Evolutionary conservation across 2,113 vertebrate species (phyloP).

Genomic region (Artemisiospiza belli): DNA sequence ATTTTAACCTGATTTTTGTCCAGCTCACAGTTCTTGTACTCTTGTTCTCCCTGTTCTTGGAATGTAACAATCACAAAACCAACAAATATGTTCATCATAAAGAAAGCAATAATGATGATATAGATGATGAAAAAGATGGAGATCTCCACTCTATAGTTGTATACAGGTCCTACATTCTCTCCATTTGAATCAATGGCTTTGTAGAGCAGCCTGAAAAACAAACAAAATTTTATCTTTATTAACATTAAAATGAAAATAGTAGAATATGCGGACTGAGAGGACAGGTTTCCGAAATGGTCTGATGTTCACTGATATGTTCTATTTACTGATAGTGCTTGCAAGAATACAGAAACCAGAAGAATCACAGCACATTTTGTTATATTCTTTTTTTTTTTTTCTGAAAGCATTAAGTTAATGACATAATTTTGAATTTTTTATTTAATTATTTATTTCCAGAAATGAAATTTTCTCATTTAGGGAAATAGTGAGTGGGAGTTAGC

Average conservation of each 20-base stretch:
- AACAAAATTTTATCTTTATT: neutral
- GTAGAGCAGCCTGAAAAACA: slow-evolving; percentile 86
- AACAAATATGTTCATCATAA: slow-evolving; percentile 99
- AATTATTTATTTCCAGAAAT: neutral
- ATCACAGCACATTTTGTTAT: neutral
- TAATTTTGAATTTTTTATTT: neutral
- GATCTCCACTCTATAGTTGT: slow-evolving; percentile 98
- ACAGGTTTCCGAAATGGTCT: neutral
- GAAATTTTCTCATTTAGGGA: neutral
- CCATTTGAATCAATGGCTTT: slow-evolving; percentile 97
- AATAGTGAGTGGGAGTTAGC: neutral
- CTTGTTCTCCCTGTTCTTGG: slow-evolving; percentile 98
- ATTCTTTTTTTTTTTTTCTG: neutral
- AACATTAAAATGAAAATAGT: neutral
- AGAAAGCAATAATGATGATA: slow-evolving; percentile 99
- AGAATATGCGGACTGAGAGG: neutral
- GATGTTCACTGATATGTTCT: neutral
- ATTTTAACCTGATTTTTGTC: slow-evolving; percentile 98
- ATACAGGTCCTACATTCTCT: slow-evolving; percentile 93
- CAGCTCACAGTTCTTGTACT: slow-evolving; percentile 99
- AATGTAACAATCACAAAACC: slow-evolving; percentile 99
- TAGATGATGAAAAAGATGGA: slow-evolving; percentile 99
- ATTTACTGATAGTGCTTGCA: neutral
- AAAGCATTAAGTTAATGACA: neutral
- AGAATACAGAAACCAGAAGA: neutral